These are phyloP conservation scores for Hippocampus guttulatus DNA, from an alignment of 2,113 vertebrate genomes.

Conservation along the genomic window DNA sequence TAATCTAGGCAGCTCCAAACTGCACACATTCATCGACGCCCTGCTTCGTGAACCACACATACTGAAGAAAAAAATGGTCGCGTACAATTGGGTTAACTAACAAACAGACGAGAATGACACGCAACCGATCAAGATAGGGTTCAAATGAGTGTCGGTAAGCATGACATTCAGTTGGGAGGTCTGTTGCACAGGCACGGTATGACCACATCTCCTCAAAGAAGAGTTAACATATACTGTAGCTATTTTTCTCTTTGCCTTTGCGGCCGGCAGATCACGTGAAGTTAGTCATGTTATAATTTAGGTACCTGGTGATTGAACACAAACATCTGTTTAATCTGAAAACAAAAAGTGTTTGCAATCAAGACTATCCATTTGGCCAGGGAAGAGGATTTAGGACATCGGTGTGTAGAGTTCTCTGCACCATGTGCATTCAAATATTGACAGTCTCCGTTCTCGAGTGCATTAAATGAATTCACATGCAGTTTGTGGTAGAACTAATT, in stretches of 20 bases:
- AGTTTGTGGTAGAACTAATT: too few relatives aligned
- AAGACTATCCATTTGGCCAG: slow-evolving; percentile 22
- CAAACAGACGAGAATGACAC: background rate
- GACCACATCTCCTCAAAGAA: background rate
- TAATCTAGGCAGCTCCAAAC: too few relatives aligned
- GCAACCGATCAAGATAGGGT: background rate
- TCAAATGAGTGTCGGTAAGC: background rate
- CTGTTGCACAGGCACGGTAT: background rate
- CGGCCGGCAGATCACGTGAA: background rate
- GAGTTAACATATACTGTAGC: background rate
- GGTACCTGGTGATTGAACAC: slow-evolving; percentile 14
- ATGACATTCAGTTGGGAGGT: background rate
- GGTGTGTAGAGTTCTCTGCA: background rate
- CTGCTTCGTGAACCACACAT: background rate
- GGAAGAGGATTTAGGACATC: slow-evolving; percentile 42
- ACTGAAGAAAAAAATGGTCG: background rate
- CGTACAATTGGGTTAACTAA: too few relatives aligned
- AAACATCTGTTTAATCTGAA: slow-evolving; percentile 38
- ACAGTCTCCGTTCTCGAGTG: background rate
- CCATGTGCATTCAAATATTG: background rate
- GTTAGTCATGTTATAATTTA: background rate
- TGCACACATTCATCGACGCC: background rate
- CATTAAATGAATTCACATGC: background rate
- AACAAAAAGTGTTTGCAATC: slow-evolving; percentile 48
- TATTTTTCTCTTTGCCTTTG: background rate